A percentile compares a stretch with the other conserved stretches of the same genome.
Evolutionary conservation across 2,797 vertebrate genomes (phyloP).

Genomic region (Sciurus vulgaris): DNA sequence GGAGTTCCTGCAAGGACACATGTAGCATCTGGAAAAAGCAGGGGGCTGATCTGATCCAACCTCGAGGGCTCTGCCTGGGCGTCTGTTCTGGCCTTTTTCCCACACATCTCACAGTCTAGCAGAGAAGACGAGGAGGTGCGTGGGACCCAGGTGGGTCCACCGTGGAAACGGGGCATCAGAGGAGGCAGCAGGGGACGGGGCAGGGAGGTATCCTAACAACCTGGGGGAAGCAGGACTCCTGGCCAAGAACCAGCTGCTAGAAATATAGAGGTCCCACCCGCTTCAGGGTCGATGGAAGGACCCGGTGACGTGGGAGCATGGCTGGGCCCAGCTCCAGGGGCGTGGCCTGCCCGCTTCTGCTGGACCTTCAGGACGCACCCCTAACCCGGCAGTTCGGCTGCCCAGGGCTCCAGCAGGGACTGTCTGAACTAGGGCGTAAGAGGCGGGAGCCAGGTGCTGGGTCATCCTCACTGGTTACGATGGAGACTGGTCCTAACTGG

Average conservation of each 20-base stretch:
- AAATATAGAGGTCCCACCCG: background rate
- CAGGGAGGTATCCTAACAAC: background rate
- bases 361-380: background rate
- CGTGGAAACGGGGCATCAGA: background rate
- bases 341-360: accelerated
- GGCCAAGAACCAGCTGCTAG: background rate
- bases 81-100: background rate
- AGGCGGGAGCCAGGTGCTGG: background rate
- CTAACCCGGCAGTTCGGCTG: background rate
- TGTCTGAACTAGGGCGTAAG: background rate
- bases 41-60: conserved; percentile 34
- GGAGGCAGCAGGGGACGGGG: background rate
- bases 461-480: background rate
- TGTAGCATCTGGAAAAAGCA: conserved; percentile 63
- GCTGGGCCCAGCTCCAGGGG: background rate
- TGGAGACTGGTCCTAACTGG: background rate
- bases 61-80: background rate
- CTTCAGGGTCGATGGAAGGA: background rate
- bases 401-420: background rate
- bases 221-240: background rate
- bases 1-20: background rate
- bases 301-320: background rate
- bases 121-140: background rate
- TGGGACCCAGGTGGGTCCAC: background rate
- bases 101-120: background rate